Evolutionary conservation across 2,888 invertebrate genomes (phyloP).

Genomic region (Aethes cnicana): DNA sequence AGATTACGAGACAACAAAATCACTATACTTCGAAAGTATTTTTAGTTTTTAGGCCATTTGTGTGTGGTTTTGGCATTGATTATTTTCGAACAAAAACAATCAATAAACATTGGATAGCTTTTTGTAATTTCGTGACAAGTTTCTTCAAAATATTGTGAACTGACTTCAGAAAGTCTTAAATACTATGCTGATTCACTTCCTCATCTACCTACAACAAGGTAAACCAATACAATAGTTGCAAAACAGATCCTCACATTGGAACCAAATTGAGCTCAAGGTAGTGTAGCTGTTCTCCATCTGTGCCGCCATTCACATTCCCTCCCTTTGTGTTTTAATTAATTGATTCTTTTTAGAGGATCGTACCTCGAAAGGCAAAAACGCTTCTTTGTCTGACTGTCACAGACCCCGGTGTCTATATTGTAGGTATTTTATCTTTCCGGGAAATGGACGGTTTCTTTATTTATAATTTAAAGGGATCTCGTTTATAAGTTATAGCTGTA

Average conservation of each 20-base stretch:
- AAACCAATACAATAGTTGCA: background rate
- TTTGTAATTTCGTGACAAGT: too few relatives aligned
- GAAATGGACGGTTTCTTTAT: constrained; percentile 8
- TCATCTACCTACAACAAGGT: too few relatives aligned
- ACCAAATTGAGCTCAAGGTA: constrained; percentile 1
- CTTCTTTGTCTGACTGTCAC: constrained; percentile 25
- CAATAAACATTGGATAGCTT: too few relatives aligned
- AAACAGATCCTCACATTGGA: background rate
- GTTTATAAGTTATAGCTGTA: background rate
- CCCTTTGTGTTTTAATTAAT: constrained; percentile 65
- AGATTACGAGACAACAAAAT: too few relatives aligned
- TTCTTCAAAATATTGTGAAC: too few relatives aligned
- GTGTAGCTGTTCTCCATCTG: constrained; percentile 42
- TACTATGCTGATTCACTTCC: too few relatives aligned
- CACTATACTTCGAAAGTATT: too few relatives aligned
- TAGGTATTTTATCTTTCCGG: constrained; percentile 15
- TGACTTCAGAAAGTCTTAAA: too few relatives aligned
- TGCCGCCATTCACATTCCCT: constrained; percentile 46
- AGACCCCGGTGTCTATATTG: constrained; percentile 17
- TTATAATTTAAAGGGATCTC: constrained; percentile 6
- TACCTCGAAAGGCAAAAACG: constrained; percentile 29
- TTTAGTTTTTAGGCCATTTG: too few relatives aligned
- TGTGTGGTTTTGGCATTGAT: too few relatives aligned
- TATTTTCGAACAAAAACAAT: too few relatives aligned
- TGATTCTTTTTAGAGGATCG: constrained; percentile 53